Base-by-base conservation (phyloP, 1,140 invertebrate species). In the Chrysopa pallens region DNA sequence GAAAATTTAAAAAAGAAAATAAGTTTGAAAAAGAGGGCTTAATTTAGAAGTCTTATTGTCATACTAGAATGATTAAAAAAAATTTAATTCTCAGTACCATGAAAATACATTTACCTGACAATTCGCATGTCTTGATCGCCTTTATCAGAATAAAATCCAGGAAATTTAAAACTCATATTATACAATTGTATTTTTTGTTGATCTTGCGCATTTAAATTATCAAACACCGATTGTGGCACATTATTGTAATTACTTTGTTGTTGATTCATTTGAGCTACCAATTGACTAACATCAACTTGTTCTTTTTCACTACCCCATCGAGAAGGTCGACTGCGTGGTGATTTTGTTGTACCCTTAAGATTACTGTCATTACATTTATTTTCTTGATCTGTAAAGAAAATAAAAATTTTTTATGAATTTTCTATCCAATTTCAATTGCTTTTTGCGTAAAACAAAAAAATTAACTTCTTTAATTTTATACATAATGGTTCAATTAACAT, bases 281-380 rank as follows among this genome's bases (percentile, higher is more conserved):
- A 28, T 41, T 11, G n/a, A 6, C n/a, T 33, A 33, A 33, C n/a
- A 33, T 33, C n/a, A 11, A 33, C n/a, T 33, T 33, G 31, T 33
- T 33, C 31, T 12, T 33, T 33, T 33, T 41, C 40, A 41, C 29
- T 28, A 33, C 29, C 40, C 43, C 35, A 37, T 14, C 44, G 35
- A 8, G 23, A 36, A 9, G 29, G 41, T 23, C 29, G 15, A 12
- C 71, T 73, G 23, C 73, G 62, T 29, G 72, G 65, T 53, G 72
- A 72, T 37, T 64, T 57, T 23, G 58, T 54, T 52, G 64, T 67
- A 43, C 60, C 66, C 49, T 56, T 56, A 47, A 55, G 60, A 11
- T 67, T 62, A 44, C 53, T 55, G 46, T 52, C 51, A 46, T 49
- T 56, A 40, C 36, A 36, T 8, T 9, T 12, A 4, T 50, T 42